Conservation (phyloP, 2,797 vertebrate species). For the Xiphophorus birchmanni region DNA sequence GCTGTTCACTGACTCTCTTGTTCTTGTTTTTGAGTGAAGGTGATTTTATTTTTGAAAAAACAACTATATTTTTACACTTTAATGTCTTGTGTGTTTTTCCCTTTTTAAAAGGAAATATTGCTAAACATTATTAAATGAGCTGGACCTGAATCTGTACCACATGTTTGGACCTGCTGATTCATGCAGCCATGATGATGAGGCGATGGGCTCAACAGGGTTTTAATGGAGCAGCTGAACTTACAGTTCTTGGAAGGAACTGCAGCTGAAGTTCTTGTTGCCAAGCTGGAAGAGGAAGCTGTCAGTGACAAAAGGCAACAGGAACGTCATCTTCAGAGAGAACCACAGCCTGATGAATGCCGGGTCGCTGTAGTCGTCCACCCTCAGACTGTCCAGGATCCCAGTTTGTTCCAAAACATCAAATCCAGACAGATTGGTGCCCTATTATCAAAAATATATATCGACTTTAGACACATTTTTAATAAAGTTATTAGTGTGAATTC, state of each 20-base stretch:
- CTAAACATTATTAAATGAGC: too few species aligned
- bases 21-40: too few species aligned
- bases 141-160: too few species aligned
- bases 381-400: conserved; percentile 50
- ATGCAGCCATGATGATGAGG: too few species aligned
- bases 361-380: conserved; percentile 40
- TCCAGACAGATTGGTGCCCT: conserved; percentile 42
- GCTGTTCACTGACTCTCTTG: too few species aligned
- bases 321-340: conserved; percentile 57
- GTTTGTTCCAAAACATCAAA: conserved; percentile 34
- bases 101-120: too few species aligned
- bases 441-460: conserved; percentile 14
- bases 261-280: conserved; percentile 60
- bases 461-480: background rate
- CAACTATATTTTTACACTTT: too few species aligned
- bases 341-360: conserved; percentile 49
- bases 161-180: too few species aligned
- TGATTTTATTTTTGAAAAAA: too few species aligned
- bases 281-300: conserved; percentile 47
- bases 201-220: too few species aligned
- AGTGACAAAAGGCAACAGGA: conserved; percentile 49
- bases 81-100: too few species aligned
- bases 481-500: too few species aligned
- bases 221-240: conserved; percentile 35
- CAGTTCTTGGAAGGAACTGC: conserved; percentile 62